A percentile compares a stretch with the other conserved stretches of the same genome.
phyloP scores from a whole-genome alignment of 2,113 vertebrate genomes.

The Oreamnos americanus region DNA sequence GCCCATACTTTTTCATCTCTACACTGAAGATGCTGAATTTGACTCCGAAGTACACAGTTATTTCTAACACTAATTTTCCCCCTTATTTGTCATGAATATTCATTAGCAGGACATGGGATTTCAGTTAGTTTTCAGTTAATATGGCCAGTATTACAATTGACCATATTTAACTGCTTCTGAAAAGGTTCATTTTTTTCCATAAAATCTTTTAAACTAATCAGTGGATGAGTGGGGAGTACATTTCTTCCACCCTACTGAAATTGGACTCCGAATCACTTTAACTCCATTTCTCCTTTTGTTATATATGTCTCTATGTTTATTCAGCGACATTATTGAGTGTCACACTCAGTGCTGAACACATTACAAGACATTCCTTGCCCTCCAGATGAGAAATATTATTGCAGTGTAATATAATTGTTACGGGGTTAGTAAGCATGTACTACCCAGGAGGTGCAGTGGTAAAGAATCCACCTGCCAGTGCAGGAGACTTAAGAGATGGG shows the following conservation, averaged over 20 bases:
- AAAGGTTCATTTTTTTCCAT: neutral
- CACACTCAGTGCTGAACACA: neutral
- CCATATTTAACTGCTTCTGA: neutral
- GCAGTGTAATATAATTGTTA: neutral
- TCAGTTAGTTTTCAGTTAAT: neutral
- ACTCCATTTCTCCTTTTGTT: neutral
- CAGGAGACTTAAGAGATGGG: neutral
- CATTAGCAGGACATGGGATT: neutral
- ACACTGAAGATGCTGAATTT: neutral
- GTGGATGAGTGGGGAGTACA: neutral
- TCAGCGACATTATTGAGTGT: neutral
- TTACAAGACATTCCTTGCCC: neutral
- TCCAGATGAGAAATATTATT: neutral
- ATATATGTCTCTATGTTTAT: neutral
- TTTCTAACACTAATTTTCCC: neutral
- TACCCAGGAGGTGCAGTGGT: neutral
- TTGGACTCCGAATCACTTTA: neutral
- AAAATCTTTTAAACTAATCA: neutral
- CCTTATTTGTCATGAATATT: neutral
- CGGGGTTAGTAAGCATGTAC: neutral
- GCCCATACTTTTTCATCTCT: neutral
- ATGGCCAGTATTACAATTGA: neutral
- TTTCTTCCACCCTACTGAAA: neutral
- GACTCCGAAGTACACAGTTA: neutral
- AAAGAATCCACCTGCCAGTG: neutral